phyloP scores from a whole-genome alignment of 2,888 invertebrate species.

The Nowickia ferox region DNA sequence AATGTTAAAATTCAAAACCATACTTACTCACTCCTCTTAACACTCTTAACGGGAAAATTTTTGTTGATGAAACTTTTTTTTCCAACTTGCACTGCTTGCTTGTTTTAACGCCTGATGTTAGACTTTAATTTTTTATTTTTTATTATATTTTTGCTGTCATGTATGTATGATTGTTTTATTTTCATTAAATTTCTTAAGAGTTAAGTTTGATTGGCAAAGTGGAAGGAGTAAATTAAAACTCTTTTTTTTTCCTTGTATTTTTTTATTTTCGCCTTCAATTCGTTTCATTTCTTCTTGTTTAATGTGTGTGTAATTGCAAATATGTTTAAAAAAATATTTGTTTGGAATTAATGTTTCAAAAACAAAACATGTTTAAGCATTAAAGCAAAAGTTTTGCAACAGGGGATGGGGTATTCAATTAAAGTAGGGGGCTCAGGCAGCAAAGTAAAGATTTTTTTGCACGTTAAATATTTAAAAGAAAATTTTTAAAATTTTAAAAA shows the following conservation, averaged over 20 bases:
- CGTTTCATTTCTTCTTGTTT: constrained; percentile 70
- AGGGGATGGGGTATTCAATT: not conserved
- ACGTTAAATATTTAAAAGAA: not conserved
- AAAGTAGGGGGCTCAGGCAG: not conserved
- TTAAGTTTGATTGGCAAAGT: constrained; percentile 57
- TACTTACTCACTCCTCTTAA: constrained; percentile 64
- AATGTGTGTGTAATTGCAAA: constrained; percentile 81
- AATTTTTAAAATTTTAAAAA: not conserved
- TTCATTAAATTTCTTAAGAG: constrained; percentile 70
- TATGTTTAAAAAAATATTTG: constrained; percentile 73
- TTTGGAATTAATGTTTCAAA: constrained; percentile 71
- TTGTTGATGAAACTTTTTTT: constrained; percentile 50
- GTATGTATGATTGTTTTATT: constrained; percentile 70
- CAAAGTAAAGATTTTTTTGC: not conserved
- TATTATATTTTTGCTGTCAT: constrained; percentile 44
- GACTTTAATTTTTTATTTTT: constrained; percentile 46
- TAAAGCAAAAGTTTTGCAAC: constrained; percentile 28
- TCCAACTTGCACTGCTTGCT: constrained; percentile 28
- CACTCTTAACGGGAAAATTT: constrained; percentile 12
- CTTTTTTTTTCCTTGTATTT: constrained; percentile 29
- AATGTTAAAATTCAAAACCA: constrained; percentile 71
- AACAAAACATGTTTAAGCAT: constrained; percentile 66
- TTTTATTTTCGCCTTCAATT: constrained; percentile 42
- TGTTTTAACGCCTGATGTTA: constrained; percentile 68
- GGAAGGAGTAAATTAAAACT: constrained; percentile 72